Evolutionary conservation across 2,888 invertebrate species (phyloP).

Genomic region (Rutpela maculata): DNA sequence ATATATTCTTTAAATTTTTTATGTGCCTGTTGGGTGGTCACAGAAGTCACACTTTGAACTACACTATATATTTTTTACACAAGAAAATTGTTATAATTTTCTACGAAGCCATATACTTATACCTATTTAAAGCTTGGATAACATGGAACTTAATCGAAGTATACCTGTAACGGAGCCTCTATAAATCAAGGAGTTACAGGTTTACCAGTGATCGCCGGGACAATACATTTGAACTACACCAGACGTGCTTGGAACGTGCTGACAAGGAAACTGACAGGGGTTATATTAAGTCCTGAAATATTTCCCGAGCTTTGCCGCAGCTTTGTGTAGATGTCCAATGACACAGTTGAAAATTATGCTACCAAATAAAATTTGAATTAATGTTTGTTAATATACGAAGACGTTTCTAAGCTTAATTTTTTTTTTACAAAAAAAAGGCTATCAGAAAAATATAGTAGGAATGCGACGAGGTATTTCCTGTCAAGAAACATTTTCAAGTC

Average conservation of each 20-base stretch:
- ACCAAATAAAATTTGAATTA: background rate
- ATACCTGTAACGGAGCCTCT: background rate
- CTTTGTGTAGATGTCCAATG: slow-evolving; percentile 7
- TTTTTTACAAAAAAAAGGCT: too few species aligned
- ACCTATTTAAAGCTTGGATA: background rate
- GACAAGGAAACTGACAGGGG: slow-evolving; percentile 7
- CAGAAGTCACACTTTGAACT: too few species aligned
- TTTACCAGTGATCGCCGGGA: slow-evolving; percentile 2
- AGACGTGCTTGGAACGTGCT: background rate
- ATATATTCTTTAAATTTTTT: too few species aligned
- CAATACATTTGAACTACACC: slow-evolving; percentile 2
- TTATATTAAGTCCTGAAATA: slow-evolving; percentile 7
- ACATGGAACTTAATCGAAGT: background rate
- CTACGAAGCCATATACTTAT: too few species aligned
- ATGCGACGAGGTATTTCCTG: too few species aligned
- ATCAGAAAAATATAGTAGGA: too few species aligned
- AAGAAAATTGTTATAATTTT: too few species aligned
- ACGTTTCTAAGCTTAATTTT: too few species aligned
- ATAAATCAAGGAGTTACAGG: slow-evolving; percentile 4
- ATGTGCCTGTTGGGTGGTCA: too few species aligned
- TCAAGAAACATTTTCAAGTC: too few species aligned
- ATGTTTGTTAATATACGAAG: background rate
- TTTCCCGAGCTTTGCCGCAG: background rate
- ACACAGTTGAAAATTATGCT: background rate
- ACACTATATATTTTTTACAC: too few species aligned